Evolutionary conservation across 2,113 vertebrate species (phyloP).

Genomic region (Xerus inauris): DNA sequence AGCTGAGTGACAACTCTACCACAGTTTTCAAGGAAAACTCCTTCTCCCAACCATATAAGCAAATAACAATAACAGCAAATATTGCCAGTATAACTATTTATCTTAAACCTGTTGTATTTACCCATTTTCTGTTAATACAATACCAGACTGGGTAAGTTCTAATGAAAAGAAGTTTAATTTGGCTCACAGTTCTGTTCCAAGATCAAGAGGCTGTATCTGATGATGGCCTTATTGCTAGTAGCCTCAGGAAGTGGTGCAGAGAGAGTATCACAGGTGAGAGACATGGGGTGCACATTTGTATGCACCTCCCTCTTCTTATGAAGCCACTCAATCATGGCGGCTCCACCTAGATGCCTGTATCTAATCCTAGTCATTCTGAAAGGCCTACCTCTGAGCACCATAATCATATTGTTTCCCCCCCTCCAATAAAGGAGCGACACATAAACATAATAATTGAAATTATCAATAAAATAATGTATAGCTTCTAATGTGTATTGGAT

Average conservation of each 20-base stretch:
- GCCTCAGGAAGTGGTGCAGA: rapidly evolving
- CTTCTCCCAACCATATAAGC: background rate
- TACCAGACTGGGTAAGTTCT: background rate
- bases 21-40: background rate
- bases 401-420: background rate
- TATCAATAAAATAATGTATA: background rate
- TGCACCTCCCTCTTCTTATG: background rate
- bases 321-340: background rate
- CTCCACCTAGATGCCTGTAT: background rate
- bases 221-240: background rate
- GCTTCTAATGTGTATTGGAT: background rate
- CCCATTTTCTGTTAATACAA: background rate
- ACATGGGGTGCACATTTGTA: background rate
- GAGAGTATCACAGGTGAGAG: background rate
- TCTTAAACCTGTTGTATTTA: background rate
- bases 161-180: background rate
- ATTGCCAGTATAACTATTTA: background rate
- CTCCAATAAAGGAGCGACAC: background rate
- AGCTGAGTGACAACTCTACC: no score
- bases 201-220: background rate
- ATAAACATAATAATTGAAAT: background rate
- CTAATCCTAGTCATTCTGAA: background rate
- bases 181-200: background rate
- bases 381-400: background rate
- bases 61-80: background rate